phyloP scores from a whole-genome alignment of 2,113 vertebrate species.

The Dasyurus viverrinus region DNA sequence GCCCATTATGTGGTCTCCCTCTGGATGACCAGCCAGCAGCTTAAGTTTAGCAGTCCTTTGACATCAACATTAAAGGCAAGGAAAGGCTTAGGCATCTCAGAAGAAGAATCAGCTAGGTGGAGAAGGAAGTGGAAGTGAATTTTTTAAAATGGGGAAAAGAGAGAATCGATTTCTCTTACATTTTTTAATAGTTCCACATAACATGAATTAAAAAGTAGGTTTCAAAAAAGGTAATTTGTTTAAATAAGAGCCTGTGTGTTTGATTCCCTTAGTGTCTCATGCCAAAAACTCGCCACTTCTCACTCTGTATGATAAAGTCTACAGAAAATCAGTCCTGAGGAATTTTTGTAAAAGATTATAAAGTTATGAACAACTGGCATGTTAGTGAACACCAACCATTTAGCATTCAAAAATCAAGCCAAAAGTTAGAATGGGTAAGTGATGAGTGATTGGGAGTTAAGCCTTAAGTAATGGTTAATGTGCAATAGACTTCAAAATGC shows the following conservation, averaged over 20 bases:
- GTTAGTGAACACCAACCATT: slow-evolving; percentile 58
- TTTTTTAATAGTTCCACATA: not conserved
- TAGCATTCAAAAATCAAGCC: slow-evolving; percentile 61
- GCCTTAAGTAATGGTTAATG: slow-evolving; percentile 60
- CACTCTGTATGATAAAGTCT: not conserved
- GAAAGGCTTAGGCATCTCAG: not conserved
- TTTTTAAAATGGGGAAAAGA: not conserved
- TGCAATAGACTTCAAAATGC: not conserved
- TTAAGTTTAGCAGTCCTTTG: not conserved
- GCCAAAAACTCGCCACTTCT: not conserved
- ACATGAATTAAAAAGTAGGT: not conserved
- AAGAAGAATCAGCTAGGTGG: not conserved
- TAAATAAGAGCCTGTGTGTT: not conserved
- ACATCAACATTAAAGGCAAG: not conserved
- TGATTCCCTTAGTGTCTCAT: not conserved
- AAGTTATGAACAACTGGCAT: slow-evolving; percentile 9
- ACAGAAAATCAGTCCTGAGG: not conserved
- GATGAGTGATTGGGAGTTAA: slow-evolving; percentile 51
- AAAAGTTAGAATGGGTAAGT: slow-evolving; percentile 25
- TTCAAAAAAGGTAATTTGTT: not conserved
- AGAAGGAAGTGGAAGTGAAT: not conserved
- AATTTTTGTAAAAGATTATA: slow-evolving; percentile 23
- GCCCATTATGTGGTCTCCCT: not conserved
- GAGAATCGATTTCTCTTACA: not conserved
- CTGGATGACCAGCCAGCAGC: not conserved